Base-by-base conservation (phyloP, 2,797 vertebrate species). In the Catostomus latipinnis region DNA sequence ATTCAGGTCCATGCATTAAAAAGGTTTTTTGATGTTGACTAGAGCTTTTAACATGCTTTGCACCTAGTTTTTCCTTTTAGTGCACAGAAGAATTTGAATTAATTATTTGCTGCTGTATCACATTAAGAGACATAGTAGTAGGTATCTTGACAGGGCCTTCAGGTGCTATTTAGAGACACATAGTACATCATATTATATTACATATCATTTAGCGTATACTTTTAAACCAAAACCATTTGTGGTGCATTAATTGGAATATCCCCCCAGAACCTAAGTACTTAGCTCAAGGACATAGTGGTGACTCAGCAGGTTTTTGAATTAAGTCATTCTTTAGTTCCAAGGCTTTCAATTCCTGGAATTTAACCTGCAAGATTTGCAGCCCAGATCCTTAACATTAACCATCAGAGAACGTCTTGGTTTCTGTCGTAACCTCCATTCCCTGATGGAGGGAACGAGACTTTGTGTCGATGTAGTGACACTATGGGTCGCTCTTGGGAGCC, bases 201-300 rank as follows among this genome's bases (percentile, higher is more conserved):
- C 50, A 61, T 73, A 69, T 76, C 56, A 16, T 67, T 75, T 74
- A 77, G 78, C 69, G 22, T 53, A 72, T 2, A 10, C 60, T 66
- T 72, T 79, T 79, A 66, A 72, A 66, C 11, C 52, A 57, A 71
- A 78, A 71, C 14, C 57, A 72, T 80, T 72, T 72, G 77, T 50
- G 13, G 62, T 1, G 5, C 61, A 66, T 80, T 73, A 72, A 72
- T 65, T 80, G 69, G 61, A 72, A 52, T 73, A 60, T 73, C 69
- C 53, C 77, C 49, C 53, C 1, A 5, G 77, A 65, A 45, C 16
- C 61, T 18, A 5, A 80, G 60, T 76, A 6, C 70, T 43, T 72
- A 57, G 45, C 61, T 79, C 69, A 79, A 79, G 77, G 77, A 72
- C 69, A 72, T 71, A 71, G 52, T 81, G 73, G 57, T 71, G 73